These are phyloP conservation scores for Gymnarchus niloticus DNA, from an alignment of 2,113 vertebrate genomes.

Conservation along the genomic window DNA sequence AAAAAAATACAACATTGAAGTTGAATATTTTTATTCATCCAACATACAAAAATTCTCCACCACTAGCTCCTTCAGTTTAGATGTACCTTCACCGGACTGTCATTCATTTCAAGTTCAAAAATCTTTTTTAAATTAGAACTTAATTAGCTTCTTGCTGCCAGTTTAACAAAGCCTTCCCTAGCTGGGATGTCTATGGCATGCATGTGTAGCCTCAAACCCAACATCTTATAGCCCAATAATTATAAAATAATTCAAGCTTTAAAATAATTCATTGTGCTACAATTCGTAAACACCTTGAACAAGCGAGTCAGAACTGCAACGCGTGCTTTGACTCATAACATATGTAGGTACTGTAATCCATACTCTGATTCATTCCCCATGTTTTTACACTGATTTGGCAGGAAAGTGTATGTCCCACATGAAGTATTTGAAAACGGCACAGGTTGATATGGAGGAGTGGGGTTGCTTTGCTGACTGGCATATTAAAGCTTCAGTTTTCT, in stretches of 20 bases:
- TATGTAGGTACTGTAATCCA: not conserved
- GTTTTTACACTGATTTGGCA: not conserved
- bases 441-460: not conserved
- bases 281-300: conserved; percentile 48
- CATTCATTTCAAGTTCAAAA: not conserved
- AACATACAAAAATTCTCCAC: not conserved
- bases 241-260: conserved; percentile 27
- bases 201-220: not conserved
- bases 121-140: not conserved
- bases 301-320: not conserved
- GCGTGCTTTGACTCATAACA: not conserved
- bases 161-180: too few species aligned
- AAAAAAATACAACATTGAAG: not conserved
- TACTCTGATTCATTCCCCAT: not conserved
- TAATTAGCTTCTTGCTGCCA: too few species aligned
- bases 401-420: not conserved
- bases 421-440: not conserved
- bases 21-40: conserved; percentile 18
- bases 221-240: not conserved
- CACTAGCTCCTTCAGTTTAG: not conserved
- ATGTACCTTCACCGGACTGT: not conserved
- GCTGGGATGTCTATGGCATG: not conserved
- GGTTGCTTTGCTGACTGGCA: not conserved
- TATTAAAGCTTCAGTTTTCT: conserved; percentile 9
- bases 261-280: conserved; percentile 37